Base-by-base conservation (phyloP, 2,113 vertebrate genomes). In the Pluvialis apricaria region DNA sequence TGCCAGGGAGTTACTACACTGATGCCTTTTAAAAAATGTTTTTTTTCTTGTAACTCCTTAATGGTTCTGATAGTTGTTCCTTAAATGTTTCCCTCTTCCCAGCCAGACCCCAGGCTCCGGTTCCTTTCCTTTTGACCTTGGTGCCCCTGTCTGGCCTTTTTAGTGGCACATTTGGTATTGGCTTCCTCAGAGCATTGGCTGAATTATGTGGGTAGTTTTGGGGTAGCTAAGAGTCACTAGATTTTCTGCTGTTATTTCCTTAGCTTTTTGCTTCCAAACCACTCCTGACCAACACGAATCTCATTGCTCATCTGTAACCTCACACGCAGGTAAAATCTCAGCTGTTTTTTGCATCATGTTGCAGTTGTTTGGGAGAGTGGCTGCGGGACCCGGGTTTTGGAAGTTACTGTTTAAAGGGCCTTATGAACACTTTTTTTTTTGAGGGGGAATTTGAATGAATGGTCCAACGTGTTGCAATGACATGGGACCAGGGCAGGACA, bases 311-410 rank as follows among this genome's bases (percentile, higher is more conserved):
- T 9, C 38, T 36, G 42, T 61, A 49, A 49, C 3, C 2, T 90
- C 42, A 15, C 21, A 6, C 1, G 2, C 17, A 15, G 49, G 42
- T 64, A 36, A 54, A 40, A 36, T 17, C 51, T 7, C 28, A 10
- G 61, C 26, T 54, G 45, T 2, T n/a, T 42, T 45, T 29, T 16
- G 36, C 2, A 1, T 57, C 44, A 3, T 1, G 2, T 62, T 34
- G 70, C 26, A 32, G 52, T 9, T 26, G 20, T 19, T 51, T 4
- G 21, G 31, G 25, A 26, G 22, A 54, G 40, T 6, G 20, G 20
- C 60, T 68, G 44, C 24, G 66, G 32, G 58, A 42, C 18, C 60
- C 8, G 6, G 18, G 31, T 4, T 21, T 61, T 40, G 47, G 32
- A 52, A 34, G 22, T 29, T 34, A 2, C 38, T 76, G 31, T 32